Evolutionary conservation across 2,888 invertebrate species (phyloP).

Genomic region (Pterostichus niger): DNA sequence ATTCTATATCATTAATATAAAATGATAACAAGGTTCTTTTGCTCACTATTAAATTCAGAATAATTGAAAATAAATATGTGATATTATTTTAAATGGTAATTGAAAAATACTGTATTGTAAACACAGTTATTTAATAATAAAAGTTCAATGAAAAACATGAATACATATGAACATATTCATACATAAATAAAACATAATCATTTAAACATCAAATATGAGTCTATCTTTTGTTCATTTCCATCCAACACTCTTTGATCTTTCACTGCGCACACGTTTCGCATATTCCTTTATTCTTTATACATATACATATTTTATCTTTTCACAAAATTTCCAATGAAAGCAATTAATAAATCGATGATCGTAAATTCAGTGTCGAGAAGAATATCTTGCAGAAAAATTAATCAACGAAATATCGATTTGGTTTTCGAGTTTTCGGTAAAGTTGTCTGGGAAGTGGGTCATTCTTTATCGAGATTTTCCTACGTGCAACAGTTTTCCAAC

Average conservation of each 20-base stretch:
- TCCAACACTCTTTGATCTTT: constrained; percentile 15
- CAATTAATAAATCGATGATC: constrained; percentile 22
- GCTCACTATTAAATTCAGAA: too few species aligned
- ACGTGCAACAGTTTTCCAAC: constrained; percentile 63
- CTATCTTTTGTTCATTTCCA: neutral
- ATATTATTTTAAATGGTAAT: neutral
- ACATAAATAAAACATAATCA: neutral
- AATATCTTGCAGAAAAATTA: constrained; percentile 34
- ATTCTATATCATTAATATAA: too few species aligned
- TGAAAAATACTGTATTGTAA: neutral
- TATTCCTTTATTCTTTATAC: constrained; percentile 5
- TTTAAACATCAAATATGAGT: constrained; percentile 30
- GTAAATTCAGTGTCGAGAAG: constrained; percentile 17
- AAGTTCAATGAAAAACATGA: neutral
- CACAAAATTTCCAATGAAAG: neutral
- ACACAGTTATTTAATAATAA: neutral
- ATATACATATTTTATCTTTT: neutral
- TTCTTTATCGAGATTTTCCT: constrained; percentile 51
- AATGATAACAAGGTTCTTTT: too few species aligned
- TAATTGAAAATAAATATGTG: too few species aligned
- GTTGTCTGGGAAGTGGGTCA: constrained; percentile 34
- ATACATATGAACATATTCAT: neutral
- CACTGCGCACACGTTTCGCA: neutral
- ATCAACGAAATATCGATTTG: constrained; percentile 36
- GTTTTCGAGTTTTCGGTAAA: constrained; percentile 34